Evolutionary conservation across 2,797 vertebrate species (phyloP), one percentile per base, ranked within the genome.

Genomic region (Hoplostethus atlanticus): DNA sequence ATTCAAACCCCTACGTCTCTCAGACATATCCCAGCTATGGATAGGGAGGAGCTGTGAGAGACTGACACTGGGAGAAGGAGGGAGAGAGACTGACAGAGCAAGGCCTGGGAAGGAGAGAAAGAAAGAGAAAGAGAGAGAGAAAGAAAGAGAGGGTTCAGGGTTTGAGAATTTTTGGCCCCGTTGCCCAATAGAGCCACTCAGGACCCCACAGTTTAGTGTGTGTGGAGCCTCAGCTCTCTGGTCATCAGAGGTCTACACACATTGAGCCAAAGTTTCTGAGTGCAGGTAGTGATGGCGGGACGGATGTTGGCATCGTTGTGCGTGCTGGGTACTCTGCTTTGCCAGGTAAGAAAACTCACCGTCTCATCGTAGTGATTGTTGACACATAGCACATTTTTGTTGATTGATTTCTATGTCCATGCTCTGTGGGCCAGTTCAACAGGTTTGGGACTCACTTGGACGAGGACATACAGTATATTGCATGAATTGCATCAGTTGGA

Each of bases 1-100:
- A 93, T 83, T 87, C 89, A 85, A 93, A 80, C 91, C 91, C 87
- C 82, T 79, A 83, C 87, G 46, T 81, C 91, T 88, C 79, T 81
- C 84, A 92, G 85, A 90, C 91, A 90, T 89, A 88, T 47, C 83
- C 87, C 76, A 66, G 87, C 88, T 86, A 81, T 88, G 84, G 87
- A 76, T 87, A 86, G 88, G 91, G 91, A 89, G 90, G 90, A 91
- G 91, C 89, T 85, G 86, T 65, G 68, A 88, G 83, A 83, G 84
- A 87, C 84, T 77, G 80, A 85, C 74, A 61, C 80, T 72, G 63
- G 58, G 76, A 68, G 72, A 76, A 80, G 77, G 83, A 79, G 76
- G 71, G 55, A 68, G 76, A 59, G 72, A 77, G 76, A 68, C 56
- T 47, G 63, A 51, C 31, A 58, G 66, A 74, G 79, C 57, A 47